Percentiles rank a stretch among this genome's conserved stretches.
These are phyloP conservation scores for Lepidothrix coronata DNA, from an alignment of 2,113 vertebrate species.

Conservation along the genomic window DNA sequence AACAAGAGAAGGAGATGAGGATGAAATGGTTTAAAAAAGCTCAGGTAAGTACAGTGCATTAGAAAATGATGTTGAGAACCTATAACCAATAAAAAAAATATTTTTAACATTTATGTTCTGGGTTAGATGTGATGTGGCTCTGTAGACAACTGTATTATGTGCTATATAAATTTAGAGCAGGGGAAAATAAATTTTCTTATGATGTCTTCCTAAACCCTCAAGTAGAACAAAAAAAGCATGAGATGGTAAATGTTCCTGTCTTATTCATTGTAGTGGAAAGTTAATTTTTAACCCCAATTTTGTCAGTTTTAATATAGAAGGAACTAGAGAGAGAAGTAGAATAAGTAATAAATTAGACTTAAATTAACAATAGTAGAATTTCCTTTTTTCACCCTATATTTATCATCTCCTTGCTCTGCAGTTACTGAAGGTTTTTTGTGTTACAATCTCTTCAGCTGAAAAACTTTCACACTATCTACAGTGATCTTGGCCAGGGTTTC, in stretches of 20 bases:
- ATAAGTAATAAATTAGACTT: not conserved
- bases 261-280: not conserved
- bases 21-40: not conserved
- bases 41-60: not conserved
- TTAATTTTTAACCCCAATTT: not conserved
- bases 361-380: not conserved
- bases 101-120: not conserved
- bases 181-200: not conserved
- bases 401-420: not conserved
- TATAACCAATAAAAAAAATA: not conserved
- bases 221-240: not conserved
- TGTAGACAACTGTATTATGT: not conserved
- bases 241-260: not conserved
- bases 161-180: not conserved
- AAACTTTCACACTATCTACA: not conserved
- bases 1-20: not conserved
- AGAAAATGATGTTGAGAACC: not conserved
- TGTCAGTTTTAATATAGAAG: not conserved
- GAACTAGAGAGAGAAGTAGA: not conserved
- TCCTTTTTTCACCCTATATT: not conserved
- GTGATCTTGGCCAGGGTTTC: not conserved
- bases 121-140: not conserved
- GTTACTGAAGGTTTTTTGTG: not conserved
- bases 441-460: not conserved
- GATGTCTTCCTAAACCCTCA: not conserved